Conservation (phyloP, 2,113 vertebrate genomes). For the Corythoichthys intestinalis region DNA sequence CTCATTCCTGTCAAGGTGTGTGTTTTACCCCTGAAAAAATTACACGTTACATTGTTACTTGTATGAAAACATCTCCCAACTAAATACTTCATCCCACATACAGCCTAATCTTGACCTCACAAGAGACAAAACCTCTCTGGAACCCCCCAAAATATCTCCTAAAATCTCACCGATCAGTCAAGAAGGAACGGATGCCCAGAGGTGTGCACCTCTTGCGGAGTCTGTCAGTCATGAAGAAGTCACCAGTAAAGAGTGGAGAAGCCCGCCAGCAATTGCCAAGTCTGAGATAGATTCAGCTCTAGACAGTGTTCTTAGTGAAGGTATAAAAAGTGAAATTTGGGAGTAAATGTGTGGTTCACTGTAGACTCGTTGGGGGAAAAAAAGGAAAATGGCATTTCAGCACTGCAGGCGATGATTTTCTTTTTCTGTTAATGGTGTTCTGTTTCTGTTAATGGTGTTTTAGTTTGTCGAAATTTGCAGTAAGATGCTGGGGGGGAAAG, state of each 20-base stretch:
- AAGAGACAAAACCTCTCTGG: conserved; percentile 40
- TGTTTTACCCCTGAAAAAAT: not conserved
- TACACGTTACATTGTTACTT: not conserved
- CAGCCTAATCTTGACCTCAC: conserved; percentile 49
- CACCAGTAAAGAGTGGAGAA: conserved; percentile 9
- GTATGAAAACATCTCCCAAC: not conserved
- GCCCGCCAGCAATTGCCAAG: conserved; percentile 14
- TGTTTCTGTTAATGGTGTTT: not conserved
- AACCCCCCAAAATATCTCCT: conserved; percentile 33
- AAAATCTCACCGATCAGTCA: conserved; percentile 30
- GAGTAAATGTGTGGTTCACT: not conserved
- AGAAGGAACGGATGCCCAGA: conserved; percentile 40
- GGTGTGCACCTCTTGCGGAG: conserved; percentile 30
- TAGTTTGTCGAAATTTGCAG: not conserved
- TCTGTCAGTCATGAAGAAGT: conserved; percentile 45
- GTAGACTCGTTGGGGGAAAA: not conserved
- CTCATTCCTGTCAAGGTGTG: conserved; percentile 59
- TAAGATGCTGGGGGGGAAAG: not conserved
- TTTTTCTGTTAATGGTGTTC: not conserved
- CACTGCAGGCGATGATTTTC: not conserved
- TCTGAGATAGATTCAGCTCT: conserved; percentile 15
- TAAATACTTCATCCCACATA: not conserved
- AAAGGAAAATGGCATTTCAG: not conserved
- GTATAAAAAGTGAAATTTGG: conserved; percentile 14
- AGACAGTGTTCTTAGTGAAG: conserved; percentile 24